These are phyloP conservation scores for Sceloporus tristichus DNA, from an alignment of 2,113 vertebrate species.

Conservation along the genomic window DNA sequence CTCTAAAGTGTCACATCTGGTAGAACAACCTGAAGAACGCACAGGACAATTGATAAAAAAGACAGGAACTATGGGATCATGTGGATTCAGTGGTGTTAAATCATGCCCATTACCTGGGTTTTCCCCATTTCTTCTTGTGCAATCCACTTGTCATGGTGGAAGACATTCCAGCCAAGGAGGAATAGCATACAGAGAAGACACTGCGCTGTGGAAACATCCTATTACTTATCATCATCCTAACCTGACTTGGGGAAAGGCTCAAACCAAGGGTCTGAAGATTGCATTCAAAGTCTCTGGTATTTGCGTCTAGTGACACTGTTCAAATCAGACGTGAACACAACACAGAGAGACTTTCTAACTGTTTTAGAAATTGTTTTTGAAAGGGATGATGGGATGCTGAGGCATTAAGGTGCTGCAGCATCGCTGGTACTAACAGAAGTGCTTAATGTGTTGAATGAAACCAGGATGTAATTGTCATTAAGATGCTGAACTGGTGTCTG, in stretches of 20 bases:
- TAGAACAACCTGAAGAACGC: slow-evolving; percentile 41
- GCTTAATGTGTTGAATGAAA: background rate
- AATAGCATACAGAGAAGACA: background rate
- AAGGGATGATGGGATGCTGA: background rate
- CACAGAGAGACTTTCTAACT: background rate
- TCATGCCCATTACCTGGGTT: background rate
- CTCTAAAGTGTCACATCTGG: slow-evolving; percentile 75
- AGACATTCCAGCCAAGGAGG: slow-evolving; percentile 7
- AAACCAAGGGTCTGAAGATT: background rate
- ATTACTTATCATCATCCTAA: background rate
- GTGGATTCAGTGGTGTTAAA: background rate
- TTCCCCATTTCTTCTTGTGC: background rate
- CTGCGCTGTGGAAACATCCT: background rate
- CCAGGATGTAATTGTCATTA: background rate
- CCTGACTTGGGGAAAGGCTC: background rate
- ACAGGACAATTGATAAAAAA: background rate
- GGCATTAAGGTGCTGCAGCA: background rate
- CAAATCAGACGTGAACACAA: background rate
- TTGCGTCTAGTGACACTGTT: background rate
- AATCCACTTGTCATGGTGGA: slow-evolving; percentile 8
- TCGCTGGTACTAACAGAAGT: background rate
- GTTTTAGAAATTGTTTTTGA: background rate
- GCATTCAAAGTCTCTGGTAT: background rate
- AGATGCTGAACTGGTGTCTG: background rate
- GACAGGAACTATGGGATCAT: background rate